Percentiles rank a stretch among this genome's conserved stretches.
Evolutionary conservation across 2,797 vertebrate genomes (phyloP).

Genomic region (Oreochromis grahami): DNA sequence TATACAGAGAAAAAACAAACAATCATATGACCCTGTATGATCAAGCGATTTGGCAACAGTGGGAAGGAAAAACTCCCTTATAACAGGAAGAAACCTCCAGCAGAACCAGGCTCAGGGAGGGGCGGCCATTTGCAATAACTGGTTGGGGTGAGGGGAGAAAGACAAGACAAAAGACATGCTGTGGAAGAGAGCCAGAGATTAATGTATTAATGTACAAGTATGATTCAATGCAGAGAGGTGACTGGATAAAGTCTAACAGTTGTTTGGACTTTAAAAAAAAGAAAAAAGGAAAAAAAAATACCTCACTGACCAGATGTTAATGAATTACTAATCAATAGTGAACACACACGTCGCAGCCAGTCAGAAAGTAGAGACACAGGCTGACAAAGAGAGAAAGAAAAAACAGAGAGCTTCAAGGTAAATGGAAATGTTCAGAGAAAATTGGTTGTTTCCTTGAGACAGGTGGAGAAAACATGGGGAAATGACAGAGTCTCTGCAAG

Average conservation of each 20-base stretch:
- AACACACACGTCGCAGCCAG: background rate
- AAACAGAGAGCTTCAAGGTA: background rate
- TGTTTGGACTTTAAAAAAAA: background rate
- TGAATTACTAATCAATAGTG: background rate
- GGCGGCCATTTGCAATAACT: background rate
- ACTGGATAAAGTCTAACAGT: background rate
- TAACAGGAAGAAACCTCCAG: background rate
- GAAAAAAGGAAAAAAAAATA: background rate
- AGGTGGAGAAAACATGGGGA: constrained; percentile 31
- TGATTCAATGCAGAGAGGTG: background rate
- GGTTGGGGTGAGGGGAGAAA: background rate
- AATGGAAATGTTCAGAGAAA: constrained; percentile 48
- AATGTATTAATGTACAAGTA: background rate
- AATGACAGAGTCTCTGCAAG: background rate
- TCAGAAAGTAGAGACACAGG: background rate
- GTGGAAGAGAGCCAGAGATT: background rate
- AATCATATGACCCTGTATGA: background rate
- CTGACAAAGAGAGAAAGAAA: background rate
- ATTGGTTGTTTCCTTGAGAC: constrained; percentile 47
- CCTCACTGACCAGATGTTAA: background rate
- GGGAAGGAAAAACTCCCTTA: background rate
- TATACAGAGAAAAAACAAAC: background rate
- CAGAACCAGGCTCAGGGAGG: background rate
- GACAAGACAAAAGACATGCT: background rate
- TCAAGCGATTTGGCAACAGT: background rate